Evolutionary conservation across 2,113 vertebrate genomes (phyloP).

Genomic region (Scolopax mira): DNA sequence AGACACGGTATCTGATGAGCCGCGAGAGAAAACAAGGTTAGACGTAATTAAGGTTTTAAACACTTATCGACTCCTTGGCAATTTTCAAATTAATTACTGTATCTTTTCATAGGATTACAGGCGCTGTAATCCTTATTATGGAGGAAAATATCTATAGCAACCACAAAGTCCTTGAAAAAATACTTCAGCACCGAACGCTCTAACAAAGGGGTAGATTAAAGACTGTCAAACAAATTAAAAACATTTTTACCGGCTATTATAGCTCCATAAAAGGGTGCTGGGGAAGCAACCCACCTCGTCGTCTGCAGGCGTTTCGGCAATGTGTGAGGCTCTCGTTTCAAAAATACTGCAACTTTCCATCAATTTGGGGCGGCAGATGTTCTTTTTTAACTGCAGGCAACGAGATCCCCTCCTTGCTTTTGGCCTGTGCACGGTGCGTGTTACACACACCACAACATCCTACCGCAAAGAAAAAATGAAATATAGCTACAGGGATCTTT

Average conservation of each 20-base stretch:
- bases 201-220: slow-evolving; percentile 45
- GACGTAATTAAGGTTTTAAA: slow-evolving; percentile 70
- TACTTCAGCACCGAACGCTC: slow-evolving; percentile 39
- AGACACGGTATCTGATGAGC: slow-evolving; percentile 1
- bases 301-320: background rate
- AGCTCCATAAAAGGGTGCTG: background rate
- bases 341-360: background rate
- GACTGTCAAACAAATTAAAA: slow-evolving; percentile 43
- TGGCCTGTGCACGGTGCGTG: background rate
- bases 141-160: slow-evolving; percentile 66
- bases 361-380: background rate
- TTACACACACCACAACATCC: background rate
- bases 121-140: slow-evolving; percentile 52
- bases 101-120: slow-evolving; percentile 66
- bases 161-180: slow-evolving; percentile 50
- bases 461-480: slow-evolving; percentile 11
- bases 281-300: background rate
- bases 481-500: background rate
- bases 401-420: background rate
- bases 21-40: slow-evolving; percentile 52
- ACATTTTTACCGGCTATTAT: slow-evolving; percentile 3
- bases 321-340: background rate
- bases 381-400: background rate
- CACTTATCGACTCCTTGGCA: slow-evolving; percentile 53
- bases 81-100: slow-evolving; percentile 75